Percentiles rank a stretch among this genome's conserved stretches.
Evolutionary conservation across 2,888 invertebrate species (phyloP).

Genomic region (Aplocera efformata): DNA sequence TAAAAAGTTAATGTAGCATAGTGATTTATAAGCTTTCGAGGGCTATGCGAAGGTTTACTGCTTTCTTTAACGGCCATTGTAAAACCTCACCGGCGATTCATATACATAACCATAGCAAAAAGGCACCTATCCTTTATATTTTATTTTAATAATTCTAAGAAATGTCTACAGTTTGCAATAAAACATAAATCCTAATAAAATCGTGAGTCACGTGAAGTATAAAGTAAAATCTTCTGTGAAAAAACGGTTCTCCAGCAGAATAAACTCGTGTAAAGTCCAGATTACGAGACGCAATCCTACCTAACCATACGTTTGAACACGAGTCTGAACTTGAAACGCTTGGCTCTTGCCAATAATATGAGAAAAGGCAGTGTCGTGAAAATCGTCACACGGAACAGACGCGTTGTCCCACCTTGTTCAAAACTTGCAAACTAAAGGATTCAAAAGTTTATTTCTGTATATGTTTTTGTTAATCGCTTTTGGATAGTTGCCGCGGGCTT

Average conservation of each 20-base stretch:
- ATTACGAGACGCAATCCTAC: slow-evolving; percentile 28
- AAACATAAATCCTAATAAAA: too few relatives aligned
- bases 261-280: slow-evolving; percentile 27
- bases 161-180: too few relatives aligned
- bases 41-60: slow-evolving; percentile 17
- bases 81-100: slow-evolving; percentile 17
- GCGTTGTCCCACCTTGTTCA: slow-evolving; percentile 44
- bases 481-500: slow-evolving; percentile 45
- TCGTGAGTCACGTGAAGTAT: slow-evolving; percentile 6
- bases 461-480: slow-evolving; percentile 57
- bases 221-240: too few relatives aligned
- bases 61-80: slow-evolving; percentile 15
- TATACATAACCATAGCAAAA: slow-evolving; percentile 8
- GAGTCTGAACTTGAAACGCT: slow-evolving; percentile 26
- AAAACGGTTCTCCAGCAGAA: slow-evolving; percentile 11
- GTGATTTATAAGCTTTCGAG: slow-evolving; percentile 35
- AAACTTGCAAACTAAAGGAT: slow-evolving; percentile 47
- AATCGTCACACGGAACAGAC: slow-evolving; percentile 48
- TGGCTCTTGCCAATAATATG: slow-evolving; percentile 30
- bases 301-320: slow-evolving; percentile 20
- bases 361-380: slow-evolving; percentile 51
- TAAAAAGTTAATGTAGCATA: slow-evolving; percentile 37
- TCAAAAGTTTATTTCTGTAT: slow-evolving; percentile 62
- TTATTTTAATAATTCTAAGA: too few relatives aligned
- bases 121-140: too few relatives aligned